Base-by-base conservation (phyloP, 2,797 vertebrate species). In the Sciurus vulgaris region DNA sequence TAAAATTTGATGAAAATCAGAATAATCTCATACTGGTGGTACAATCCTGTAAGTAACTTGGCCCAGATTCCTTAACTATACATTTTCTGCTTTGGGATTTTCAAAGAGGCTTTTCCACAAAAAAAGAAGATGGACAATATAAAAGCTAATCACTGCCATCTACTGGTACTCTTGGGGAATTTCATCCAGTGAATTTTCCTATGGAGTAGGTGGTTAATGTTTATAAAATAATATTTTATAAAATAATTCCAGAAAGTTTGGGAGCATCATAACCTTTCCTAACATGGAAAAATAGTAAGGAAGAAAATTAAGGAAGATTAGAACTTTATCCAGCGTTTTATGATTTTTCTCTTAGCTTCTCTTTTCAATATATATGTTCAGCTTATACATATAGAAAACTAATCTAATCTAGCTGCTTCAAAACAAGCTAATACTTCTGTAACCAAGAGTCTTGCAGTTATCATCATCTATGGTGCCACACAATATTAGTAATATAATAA, bases 131-230 rank as follows among this genome's bases (percentile, higher is more conserved):
- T 26, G 4, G 59, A 65, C 33, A 61, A 87, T 87, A 47, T 72
- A 90, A 81, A 85, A 35, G 72, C 73, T 73, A 95, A 35, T 91
- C 14, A 59, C 83, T 96, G 91, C 89, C 91, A 85, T 90, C 96
- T 97, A 30, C 14, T 95, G 86, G 83, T 63, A 38, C n/a, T 20
- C 22, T 5, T 51, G 18, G 20, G 93, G 49, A 85, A 87, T 61
- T 92, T 95, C 82, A 81, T 54, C 26, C 44, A 82, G 35, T 88
- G 74, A 88, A 35, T 69, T 83, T 74, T 73, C 3, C 28, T 59
- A 38, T 17, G 18, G 26, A 33, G 3, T 28, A 30, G 4, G 12
- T 67, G 33, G 86, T 85, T 90, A 73, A 26, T 89, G 33, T 65
- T 86, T 63, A 49, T 61, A 26, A 84, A 94, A 86, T 38, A 2